These are phyloP conservation scores for Laupala kohalensis DNA, from an alignment of 1,140 invertebrate genomes.

Conservation along the genomic window DNA sequence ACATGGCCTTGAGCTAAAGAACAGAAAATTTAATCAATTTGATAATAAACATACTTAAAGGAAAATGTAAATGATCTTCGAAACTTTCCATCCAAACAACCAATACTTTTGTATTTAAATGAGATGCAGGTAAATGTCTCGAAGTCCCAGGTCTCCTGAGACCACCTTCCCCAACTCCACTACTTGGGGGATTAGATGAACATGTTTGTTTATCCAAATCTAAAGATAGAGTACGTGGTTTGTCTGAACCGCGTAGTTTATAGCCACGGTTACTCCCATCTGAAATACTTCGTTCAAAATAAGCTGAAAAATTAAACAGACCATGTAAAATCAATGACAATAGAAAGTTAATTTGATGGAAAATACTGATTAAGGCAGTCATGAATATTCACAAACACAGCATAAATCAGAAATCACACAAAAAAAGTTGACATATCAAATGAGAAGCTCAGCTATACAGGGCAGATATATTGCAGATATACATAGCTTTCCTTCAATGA, in stretches of 20 bases:
- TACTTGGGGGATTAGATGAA: slow-evolving; percentile 28
- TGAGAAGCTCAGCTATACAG: too few species aligned
- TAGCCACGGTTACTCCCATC: slow-evolving; percentile 20
- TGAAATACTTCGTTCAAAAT: slow-evolving; percentile 44
- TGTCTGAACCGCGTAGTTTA: slow-evolving; percentile 18
- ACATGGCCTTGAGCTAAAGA: too few species aligned
- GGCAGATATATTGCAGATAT: too few species aligned
- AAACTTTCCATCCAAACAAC: slow-evolving; percentile 91
- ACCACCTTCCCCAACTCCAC: slow-evolving; percentile 17
- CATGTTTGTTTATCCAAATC: slow-evolving; percentile 46
- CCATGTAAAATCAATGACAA: too few species aligned
- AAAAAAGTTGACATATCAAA: too few species aligned
- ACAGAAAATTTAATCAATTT: not conserved
- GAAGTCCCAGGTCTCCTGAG: slow-evolving; percentile 2
- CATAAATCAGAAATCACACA: too few species aligned
- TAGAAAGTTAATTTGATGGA: not conserved
- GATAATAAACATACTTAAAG: slow-evolving; percentile 48
- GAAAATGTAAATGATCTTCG: slow-evolving; percentile 80
- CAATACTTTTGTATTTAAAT: slow-evolving; percentile 65
- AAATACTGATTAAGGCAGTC: too few species aligned
- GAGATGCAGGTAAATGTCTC: slow-evolving; percentile 3
- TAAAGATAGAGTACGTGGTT: slow-evolving; percentile 48
- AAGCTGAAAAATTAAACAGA: too few species aligned
- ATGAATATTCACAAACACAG: too few species aligned
- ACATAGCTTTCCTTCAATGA: too few species aligned